Evolutionary conservation across 2,888 invertebrate genomes (phyloP), one percentile per base, ranked within the genome.

Genomic region (Protophormia terraenovae): DNA sequence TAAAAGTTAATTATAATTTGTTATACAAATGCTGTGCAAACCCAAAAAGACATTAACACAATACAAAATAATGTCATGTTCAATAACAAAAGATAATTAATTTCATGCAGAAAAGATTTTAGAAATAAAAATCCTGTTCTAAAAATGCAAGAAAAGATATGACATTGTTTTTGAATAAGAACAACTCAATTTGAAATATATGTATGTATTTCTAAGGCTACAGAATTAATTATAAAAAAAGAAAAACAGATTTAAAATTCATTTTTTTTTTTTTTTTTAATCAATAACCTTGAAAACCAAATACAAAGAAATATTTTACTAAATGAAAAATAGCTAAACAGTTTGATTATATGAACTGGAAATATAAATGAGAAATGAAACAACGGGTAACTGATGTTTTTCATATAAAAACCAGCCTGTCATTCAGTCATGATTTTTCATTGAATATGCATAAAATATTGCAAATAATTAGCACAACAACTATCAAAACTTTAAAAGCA

Each of bases 361-460:
- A 47, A 19, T 16, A 16, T 5, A 32, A 32, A 32, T 5, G 19
- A 8, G 19, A 2, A 7, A 47, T n/a, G n/a, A 19, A 47, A 19
- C 19, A 47, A 47, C 47, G 47, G 47, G 8, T 47, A 47, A 47
- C 47, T 47, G 7, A 47, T 19, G 8, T 19, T 19, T 47, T 47
- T 47, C 47, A 47, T 19, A 41, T 12, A 12, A 41, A 64, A 14
- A 32, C 19, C 14, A 19, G 8, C 10, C 50, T 24, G 47, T 29
- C 41, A 35, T 6, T 4, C 14, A 12, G 41, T 16, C 38, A 50
- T 69, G 60, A 67, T 69, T 67, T 84, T 67, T 77, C 84, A 81
- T 81, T 81, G 83, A 79, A 79, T 71, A 77, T 77, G 60, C 69
- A 84, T 32, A 76, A 84, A 80, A 76, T 80, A 84, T 66, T 79